Conservation (phyloP, 2,888 invertebrate genomes). For the Metopia argyrocephala region DNA sequence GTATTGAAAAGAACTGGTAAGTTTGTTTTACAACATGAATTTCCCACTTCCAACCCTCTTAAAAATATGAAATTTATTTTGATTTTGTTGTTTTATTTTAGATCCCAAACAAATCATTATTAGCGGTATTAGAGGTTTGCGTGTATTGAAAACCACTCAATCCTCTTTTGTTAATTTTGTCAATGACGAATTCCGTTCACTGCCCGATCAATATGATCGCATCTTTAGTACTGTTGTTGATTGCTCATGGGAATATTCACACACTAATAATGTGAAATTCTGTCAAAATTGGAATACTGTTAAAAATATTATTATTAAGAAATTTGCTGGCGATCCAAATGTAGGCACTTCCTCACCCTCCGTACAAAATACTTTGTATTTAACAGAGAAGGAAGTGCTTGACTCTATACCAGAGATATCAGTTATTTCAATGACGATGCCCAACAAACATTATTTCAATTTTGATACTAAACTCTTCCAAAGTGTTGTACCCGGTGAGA, state of each 20-base stretch:
- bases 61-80: no score
- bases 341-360: slow-evolving; percentile 87
- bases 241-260: slow-evolving; percentile 86
- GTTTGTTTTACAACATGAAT: slow-evolving; percentile 63
- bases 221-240: slow-evolving; percentile 86
- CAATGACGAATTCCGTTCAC: slow-evolving; percentile 87
- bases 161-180: slow-evolving; percentile 89
- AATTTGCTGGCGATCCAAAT: slow-evolving; percentile 87
- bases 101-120: slow-evolving; percentile 81
- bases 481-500: slow-evolving; percentile 82
- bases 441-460: slow-evolving; percentile 89
- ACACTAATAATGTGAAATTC: slow-evolving; percentile 83
- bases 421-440: slow-evolving; percentile 87
- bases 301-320: slow-evolving; percentile 84
- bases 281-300: slow-evolving; percentile 85
- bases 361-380: slow-evolving; percentile 88
- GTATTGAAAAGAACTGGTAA: slow-evolving; percentile 84
- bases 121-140: slow-evolving; percentile 84
- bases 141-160: slow-evolving; percentile 89
- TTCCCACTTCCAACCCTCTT: background rate
- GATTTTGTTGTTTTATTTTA: no score
- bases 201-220: slow-evolving; percentile 87
- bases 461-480: slow-evolving; percentile 88
- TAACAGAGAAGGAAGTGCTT: slow-evolving; percentile 84
- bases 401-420: slow-evolving; percentile 85